phyloP scores from a whole-genome alignment of 1,140 invertebrate genomes.

The Pseudomyrmex gracilis region DNA sequence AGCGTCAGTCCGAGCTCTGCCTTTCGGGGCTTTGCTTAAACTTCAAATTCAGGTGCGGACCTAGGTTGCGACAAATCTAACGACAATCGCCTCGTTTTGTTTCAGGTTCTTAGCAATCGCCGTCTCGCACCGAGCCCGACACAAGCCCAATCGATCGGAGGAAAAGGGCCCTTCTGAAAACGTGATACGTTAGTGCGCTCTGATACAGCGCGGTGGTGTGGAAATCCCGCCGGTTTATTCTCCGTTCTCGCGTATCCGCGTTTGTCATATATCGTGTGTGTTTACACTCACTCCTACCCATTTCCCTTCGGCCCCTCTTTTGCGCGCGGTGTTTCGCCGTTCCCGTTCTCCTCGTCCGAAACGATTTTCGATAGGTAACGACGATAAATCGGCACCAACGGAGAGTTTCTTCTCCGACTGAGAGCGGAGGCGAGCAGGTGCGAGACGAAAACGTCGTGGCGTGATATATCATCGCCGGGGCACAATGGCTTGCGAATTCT shows the following conservation, averaged over 20 bases:
- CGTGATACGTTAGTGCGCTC: conserved; percentile 39
- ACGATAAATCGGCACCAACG: conserved; percentile 36
- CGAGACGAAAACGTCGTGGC: conserved; percentile 71
- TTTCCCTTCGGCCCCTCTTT: too few relatives aligned
- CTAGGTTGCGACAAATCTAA: conserved; percentile 2
- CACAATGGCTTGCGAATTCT: conserved; percentile 79
- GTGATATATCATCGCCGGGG: conserved; percentile 72
- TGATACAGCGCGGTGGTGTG: conserved; percentile 17
- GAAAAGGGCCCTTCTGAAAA: background rate
- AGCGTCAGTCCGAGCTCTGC: too few relatives aligned
- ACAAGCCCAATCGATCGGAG: conserved; percentile 25
- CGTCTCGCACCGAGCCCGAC: conserved; percentile 37
- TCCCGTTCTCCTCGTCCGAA: background rate
- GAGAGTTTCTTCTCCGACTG: conserved; percentile 35
- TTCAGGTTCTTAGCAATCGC: conserved; percentile 55
- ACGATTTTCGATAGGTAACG: conserved; percentile 32
- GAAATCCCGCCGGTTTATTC: conserved; percentile 50
- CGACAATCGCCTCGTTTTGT: conserved; percentile 37
- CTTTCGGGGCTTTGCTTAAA: too few relatives aligned
- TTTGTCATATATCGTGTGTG: background rate
- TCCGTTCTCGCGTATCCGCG: conserved; percentile 28
- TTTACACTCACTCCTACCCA: background rate
- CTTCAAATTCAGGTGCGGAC: too few relatives aligned
- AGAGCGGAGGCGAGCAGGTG: conserved; percentile 37
- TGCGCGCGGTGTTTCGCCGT: background rate